A percentile compares a stretch with the other conserved stretches of the same genome.
phyloP scores from a whole-genome alignment of 1,140 invertebrate species.

The Dolichoris vasculosae region DNA sequence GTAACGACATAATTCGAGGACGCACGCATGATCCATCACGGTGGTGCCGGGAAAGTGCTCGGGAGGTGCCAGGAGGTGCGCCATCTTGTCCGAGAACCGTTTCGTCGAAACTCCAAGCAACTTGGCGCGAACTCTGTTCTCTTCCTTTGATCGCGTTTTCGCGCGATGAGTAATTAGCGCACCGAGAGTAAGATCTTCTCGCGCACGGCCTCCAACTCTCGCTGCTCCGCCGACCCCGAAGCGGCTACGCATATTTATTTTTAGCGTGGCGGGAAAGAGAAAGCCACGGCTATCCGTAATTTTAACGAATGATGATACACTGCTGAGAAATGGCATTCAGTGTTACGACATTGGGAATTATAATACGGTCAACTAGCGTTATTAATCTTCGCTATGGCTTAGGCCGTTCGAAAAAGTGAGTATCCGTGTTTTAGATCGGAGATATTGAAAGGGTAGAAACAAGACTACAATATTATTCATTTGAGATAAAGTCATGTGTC shows the following conservation, averaged over 20 bases:
- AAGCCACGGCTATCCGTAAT: neutral
- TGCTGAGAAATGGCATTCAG: neutral
- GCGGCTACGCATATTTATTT: neutral
- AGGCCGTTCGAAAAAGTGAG: neutral
- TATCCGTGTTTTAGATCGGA: neutral
- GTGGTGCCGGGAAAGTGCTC: too few relatives aligned
- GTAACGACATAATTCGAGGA: constrained; percentile 38
- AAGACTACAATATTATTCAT: neutral
- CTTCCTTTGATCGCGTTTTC: neutral
- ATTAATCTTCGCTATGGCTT: neutral
- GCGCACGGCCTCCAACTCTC: too few relatives aligned
- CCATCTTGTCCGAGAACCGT: neutral
- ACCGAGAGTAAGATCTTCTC: neutral
- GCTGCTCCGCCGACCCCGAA: too few relatives aligned
- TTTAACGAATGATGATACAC: constrained; percentile 18
- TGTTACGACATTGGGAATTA: neutral
- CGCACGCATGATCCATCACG: constrained; percentile 27
- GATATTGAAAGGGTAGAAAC: neutral
- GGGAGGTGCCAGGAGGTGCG: neutral
- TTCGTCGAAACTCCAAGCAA: neutral
- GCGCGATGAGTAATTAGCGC: constrained; percentile 25
- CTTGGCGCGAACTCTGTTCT: neutral
- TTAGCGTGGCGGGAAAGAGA: neutral
- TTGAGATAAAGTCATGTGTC: neutral
- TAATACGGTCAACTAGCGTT: neutral